Conservation (phyloP, 1,140 invertebrate species). For the Papilio glaucus region DNA sequence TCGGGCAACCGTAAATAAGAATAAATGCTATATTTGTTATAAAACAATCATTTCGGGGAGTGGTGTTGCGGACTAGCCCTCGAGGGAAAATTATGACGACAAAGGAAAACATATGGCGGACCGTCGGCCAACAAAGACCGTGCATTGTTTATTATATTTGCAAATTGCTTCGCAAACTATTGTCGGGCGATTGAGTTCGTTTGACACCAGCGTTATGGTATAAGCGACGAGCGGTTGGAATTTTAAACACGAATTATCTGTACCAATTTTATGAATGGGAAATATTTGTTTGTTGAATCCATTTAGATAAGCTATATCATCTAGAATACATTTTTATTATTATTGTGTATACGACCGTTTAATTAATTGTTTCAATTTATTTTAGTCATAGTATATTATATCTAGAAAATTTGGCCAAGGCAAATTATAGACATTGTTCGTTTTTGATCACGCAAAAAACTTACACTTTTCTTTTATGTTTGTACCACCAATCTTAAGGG, state of each 20-base stretch:
- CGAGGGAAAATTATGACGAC: slow-evolving; percentile 57
- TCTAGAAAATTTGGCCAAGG: no score
- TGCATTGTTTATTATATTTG: slow-evolving; percentile 61
- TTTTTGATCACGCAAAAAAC: no score
- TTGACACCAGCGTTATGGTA: slow-evolving; percentile 35
- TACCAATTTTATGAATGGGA: no score
- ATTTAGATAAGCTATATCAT: no score
- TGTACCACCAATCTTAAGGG: no score
- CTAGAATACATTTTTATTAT: no score
- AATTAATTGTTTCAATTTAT: no score
- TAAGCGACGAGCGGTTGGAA: slow-evolving; percentile 36
- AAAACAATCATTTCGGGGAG: slow-evolving; percentile 44
- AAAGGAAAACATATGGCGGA: slow-evolving; percentile 67
- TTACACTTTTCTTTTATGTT: no score
- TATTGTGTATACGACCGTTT: no score
- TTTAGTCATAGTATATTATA: no score
- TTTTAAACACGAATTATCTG: neutral
- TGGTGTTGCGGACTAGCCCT: slow-evolving; percentile 44
- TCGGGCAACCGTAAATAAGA: neutral
- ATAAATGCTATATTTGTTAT: slow-evolving; percentile 15
- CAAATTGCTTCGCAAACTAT: slow-evolving; percentile 61
- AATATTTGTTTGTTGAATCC: no score
- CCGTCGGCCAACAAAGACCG: slow-evolving; percentile 52
- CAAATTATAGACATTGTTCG: no score
- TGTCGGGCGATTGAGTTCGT: slow-evolving; percentile 43